Evolutionary conservation across 2,797 vertebrate species (phyloP).

Genomic region (Sebastes oblongus): DNA sequence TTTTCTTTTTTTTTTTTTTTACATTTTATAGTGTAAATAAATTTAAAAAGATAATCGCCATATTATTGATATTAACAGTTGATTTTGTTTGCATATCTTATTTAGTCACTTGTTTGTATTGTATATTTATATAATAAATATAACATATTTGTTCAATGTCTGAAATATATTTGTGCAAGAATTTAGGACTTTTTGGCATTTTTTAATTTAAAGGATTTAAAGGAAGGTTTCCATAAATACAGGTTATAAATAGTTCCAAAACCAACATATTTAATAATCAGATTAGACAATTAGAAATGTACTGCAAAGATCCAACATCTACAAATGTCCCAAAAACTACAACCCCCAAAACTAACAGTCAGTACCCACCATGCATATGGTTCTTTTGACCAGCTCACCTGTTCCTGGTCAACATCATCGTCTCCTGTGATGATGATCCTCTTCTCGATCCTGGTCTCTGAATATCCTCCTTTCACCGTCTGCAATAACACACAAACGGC

Average conservation of each 20-base stretch:
- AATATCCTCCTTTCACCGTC: conserved; percentile 99
- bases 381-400: conserved; percentile 80
- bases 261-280: neutral
- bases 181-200: neutral
- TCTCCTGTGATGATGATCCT: conserved; percentile 99
- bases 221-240: neutral
- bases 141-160: neutral
- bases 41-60: neutral
- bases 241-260: neutral
- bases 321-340: neutral
- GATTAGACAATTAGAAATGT: neutral
- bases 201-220: neutral
- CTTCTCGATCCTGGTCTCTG: conserved; percentile 98
- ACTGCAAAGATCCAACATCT: neutral
- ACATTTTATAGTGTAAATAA: neutral
- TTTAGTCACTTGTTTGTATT: neutral
- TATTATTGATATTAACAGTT: neutral
- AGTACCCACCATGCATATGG: neutral
- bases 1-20: neutral
- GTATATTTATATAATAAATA: neutral
- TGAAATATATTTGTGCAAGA: neutral
- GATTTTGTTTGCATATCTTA: neutral
- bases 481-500: conserved; percentile 66
- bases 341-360: neutral
- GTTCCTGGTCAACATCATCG: conserved; percentile 98